Evolutionary conservation across 2,888 invertebrate genomes (phyloP).

Genomic region (Catocala nupta): DNA sequence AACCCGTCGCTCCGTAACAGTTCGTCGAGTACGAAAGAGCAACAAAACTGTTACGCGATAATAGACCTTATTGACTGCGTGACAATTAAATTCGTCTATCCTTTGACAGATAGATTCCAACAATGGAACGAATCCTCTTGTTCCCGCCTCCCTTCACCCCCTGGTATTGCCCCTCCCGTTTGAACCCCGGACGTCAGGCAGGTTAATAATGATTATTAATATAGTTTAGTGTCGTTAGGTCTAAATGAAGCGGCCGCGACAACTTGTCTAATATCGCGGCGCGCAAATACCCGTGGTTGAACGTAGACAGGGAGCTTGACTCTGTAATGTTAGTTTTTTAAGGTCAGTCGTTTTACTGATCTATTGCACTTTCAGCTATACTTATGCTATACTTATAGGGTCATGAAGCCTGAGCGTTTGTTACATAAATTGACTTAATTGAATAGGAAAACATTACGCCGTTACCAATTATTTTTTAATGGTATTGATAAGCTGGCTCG

Average conservation of each 20-base stretch:
- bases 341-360: too few relatives aligned
- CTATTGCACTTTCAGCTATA: too few relatives aligned
- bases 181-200: constrained; percentile 52
- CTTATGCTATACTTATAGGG: too few relatives aligned
- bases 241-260: constrained; percentile 71
- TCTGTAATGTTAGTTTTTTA: constrained; percentile 14
- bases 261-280: constrained; percentile 81
- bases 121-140: constrained; percentile 39
- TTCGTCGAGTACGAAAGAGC: constrained; percentile 67
- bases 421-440: too few relatives aligned
- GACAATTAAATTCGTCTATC: constrained; percentile 75
- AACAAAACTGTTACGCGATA: constrained; percentile 60
- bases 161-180: constrained; percentile 25
- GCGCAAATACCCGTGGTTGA: constrained; percentile 75
- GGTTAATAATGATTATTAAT: constrained; percentile 84
- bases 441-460: too few relatives aligned
- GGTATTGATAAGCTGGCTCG: too few relatives aligned
- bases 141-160: constrained; percentile 23
- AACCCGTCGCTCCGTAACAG: constrained; percentile 61
- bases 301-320: constrained; percentile 51
- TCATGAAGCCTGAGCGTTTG: too few relatives aligned
- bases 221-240: constrained; percentile 80
- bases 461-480: too few relatives aligned
- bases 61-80: constrained; percentile 67
- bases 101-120: constrained; percentile 69